Evolutionary conservation across 2,888 invertebrate genomes (phyloP).

Genomic region (Epirrhoe tristata): DNA sequence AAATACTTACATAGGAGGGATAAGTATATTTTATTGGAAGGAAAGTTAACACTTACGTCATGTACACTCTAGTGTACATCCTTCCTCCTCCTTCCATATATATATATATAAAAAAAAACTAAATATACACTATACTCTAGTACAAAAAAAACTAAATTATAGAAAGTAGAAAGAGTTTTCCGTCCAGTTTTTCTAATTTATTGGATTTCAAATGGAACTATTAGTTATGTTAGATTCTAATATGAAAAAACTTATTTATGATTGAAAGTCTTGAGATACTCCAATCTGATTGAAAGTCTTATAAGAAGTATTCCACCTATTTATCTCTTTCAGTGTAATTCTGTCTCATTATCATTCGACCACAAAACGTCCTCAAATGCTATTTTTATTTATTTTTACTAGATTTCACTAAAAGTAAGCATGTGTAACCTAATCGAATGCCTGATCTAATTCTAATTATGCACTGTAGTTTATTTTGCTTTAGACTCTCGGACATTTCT

Average conservation of each 20-base stretch:
- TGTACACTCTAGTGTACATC: too few relatives aligned
- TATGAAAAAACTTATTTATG: not conserved
- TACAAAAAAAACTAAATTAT: not conserved
- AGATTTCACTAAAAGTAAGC: conserved; percentile 60
- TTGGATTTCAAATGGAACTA: not conserved
- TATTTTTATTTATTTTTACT: conserved; percentile 33
- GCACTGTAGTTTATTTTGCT: conserved; percentile 57
- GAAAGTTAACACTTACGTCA: too few relatives aligned
- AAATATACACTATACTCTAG: too few relatives aligned
- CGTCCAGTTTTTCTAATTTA: not conserved
- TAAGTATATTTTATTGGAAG: too few relatives aligned
- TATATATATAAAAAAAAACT: too few relatives aligned
- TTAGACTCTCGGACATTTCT: conserved; percentile 59
- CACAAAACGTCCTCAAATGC: conserved; percentile 18
- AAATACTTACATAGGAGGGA: too few relatives aligned
- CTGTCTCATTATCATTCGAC: conserved; percentile 5
- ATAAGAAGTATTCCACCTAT: not conserved
- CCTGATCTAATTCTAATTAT: conserved; percentile 52
- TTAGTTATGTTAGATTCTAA: not conserved
- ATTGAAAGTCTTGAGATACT: conserved; percentile 1
- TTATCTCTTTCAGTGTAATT: not conserved
- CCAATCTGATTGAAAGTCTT: not conserved
- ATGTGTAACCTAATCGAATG: conserved; percentile 57
- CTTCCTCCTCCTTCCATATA: too few relatives aligned
- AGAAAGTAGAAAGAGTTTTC: not conserved